Percentiles rank a stretch among this genome's conserved stretches.
These are phyloP conservation scores for Acrobasis repandana DNA, from an alignment of 2,888 invertebrate genomes.

Conservation along the genomic window DNA sequence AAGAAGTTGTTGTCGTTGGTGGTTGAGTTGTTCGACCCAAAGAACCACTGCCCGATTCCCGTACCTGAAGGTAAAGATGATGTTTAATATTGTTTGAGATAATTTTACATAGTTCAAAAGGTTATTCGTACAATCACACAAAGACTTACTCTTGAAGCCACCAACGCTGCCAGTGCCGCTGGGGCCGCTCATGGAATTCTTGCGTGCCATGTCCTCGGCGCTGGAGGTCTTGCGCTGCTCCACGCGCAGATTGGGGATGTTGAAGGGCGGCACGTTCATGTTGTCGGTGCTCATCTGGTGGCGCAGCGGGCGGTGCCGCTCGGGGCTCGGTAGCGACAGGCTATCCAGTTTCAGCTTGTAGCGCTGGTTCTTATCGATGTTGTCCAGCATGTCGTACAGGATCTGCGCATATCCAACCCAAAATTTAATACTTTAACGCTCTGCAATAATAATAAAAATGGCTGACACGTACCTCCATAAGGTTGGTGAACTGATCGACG, in stretches of 20 bases:
- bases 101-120: neutral
- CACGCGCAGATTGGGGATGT: constrained; percentile 93
- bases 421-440: neutral
- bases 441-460: neutral
- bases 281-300: constrained; percentile 94
- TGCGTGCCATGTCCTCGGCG: constrained; percentile 95
- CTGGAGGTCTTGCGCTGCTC: constrained; percentile 95
- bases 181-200: constrained; percentile 88
- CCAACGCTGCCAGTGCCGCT: constrained; percentile 48
- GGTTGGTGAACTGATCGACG: constrained; percentile 62
- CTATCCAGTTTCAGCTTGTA: constrained; percentile 94
- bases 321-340: constrained; percentile 88
- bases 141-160: constrained; percentile 46
- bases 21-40: constrained; percentile 91
- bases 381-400: constrained; percentile 95
- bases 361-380: constrained; percentile 93
- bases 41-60: constrained; percentile 91
- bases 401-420: constrained; percentile 71
- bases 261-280: constrained; percentile 92
- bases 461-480: constrained; percentile 63
- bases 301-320: constrained; percentile 88
- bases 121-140: neutral
- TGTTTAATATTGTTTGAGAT: constrained; percentile 9
- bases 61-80: constrained; percentile 43
- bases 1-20: constrained; percentile 92